phyloP scores from a whole-genome alignment of 2,888 invertebrate genomes.

The Trypoxylon attenuatum region DNA sequence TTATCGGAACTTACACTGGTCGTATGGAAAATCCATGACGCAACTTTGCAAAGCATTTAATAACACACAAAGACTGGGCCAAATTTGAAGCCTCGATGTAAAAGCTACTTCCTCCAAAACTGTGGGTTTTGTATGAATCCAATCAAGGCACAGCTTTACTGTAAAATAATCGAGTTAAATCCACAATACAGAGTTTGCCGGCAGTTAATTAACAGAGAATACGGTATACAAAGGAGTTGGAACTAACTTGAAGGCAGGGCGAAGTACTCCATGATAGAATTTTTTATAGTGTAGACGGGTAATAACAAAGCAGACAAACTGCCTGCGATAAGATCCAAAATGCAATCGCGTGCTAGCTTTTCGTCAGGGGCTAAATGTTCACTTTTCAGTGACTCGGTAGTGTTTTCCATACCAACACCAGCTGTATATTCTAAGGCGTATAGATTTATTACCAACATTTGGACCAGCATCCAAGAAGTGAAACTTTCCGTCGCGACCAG shows the following conservation, averaged over 20 bases:
- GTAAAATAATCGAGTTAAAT: slow-evolving; percentile 8
- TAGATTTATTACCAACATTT: slow-evolving; percentile 86
- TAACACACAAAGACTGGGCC: slow-evolving; percentile 87
- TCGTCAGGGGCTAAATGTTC: slow-evolving; percentile 78
- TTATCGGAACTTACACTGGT: slow-evolving; percentile 67
- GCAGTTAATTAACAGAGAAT: no score
- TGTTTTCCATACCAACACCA: slow-evolving; percentile 68
- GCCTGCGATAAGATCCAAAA: slow-evolving; percentile 80
- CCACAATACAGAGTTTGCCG: not conserved
- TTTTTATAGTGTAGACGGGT: slow-evolving; percentile 83
- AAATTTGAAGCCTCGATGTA: slow-evolving; percentile 81
- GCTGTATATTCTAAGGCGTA: slow-evolving; percentile 81
- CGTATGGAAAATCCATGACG: slow-evolving; percentile 75
- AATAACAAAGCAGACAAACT: slow-evolving; percentile 82
- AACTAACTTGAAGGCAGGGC: slow-evolving; percentile 81
- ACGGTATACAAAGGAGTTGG: no score
- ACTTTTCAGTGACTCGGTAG: slow-evolving; percentile 71
- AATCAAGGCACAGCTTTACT: slow-evolving; percentile 86
- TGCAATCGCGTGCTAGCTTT: slow-evolving; percentile 77
- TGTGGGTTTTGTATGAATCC: slow-evolving; percentile 79
- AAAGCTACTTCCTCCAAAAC: slow-evolving; percentile 77
- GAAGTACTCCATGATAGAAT: slow-evolving; percentile 80
- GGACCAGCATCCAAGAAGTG: slow-evolving; percentile 83
- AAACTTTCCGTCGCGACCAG: slow-evolving; percentile 87
- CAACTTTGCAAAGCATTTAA: slow-evolving; percentile 80